A percentile compares a stretch with the other conserved stretches of the same genome.
Conservation (phyloP, 2,113 vertebrate species). For the Hydropotes inermis region DNA sequence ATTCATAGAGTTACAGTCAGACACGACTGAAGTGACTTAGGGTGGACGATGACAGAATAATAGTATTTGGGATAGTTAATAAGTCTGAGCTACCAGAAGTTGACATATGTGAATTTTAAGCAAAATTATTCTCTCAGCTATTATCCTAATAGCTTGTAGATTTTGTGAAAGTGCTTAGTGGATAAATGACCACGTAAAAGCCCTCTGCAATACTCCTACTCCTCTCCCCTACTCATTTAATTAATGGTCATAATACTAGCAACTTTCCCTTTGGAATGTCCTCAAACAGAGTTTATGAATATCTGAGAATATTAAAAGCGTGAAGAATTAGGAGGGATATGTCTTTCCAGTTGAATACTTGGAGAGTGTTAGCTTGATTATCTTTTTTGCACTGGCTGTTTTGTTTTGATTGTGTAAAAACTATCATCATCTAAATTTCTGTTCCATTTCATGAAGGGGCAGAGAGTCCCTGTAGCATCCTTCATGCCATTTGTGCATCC, state of each 20-base stretch:
- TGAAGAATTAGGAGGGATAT: conserved; percentile 17
- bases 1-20: not conserved
- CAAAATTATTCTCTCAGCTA: not conserved
- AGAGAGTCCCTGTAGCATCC: conserved; percentile 61
- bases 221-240: not conserved
- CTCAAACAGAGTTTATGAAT: conserved; percentile 20
- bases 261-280: not conserved
- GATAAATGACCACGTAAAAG: not conserved
- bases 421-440: conserved; percentile 64
- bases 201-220: not conserved
- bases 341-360: not conserved
- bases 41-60: not conserved
- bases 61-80: not conserved
- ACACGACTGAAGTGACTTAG: not conserved
- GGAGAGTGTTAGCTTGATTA: not conserved
- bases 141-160: not conserved
- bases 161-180: not conserved
- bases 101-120: not conserved
- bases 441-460: conserved; percentile 50
- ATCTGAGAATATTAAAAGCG: not conserved
- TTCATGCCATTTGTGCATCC: conserved; percentile 64
- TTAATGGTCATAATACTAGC: not conserved
- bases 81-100: not conserved
- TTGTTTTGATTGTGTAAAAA: conserved; percentile 54
- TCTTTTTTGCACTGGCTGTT: not conserved